Evolutionary conservation across 2,113 vertebrate species (phyloP).

Genomic region (Oxyura jamaicensis): DNA sequence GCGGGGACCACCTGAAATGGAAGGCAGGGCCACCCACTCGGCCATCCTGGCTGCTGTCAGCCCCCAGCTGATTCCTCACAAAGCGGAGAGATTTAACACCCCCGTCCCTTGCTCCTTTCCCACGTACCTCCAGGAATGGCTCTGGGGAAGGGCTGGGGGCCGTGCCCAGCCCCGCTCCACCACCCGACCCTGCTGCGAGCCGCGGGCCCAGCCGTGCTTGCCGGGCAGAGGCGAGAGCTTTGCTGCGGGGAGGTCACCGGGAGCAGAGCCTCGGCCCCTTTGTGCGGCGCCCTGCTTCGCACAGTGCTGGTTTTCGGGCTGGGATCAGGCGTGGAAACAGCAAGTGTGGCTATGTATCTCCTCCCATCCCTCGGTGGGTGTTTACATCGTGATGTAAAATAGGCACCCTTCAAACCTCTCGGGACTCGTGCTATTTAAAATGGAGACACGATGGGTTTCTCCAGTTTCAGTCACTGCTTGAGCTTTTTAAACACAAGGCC

Average conservation of each 20-base stretch:
- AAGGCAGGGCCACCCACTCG: constrained; percentile 75
- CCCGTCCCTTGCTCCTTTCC: constrained; percentile 27
- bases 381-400: constrained; percentile 57
- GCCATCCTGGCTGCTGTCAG: constrained; percentile 53
- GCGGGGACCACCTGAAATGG: constrained; percentile 74
- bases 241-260: not conserved
- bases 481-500: not conserved
- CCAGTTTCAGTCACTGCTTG: constrained; percentile 28
- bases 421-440: constrained; percentile 37
- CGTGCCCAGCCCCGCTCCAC: not conserved
- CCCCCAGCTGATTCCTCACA: constrained; percentile 53
- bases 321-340: not conserved
- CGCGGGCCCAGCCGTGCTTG: not conserved
- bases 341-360: constrained; percentile 31
- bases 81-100: constrained; percentile 39
- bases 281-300: not conserved
- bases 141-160: constrained; percentile 1
- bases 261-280: not conserved
- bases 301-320: not conserved
- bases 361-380: constrained; percentile 57
- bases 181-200: not conserved
- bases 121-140: constrained; percentile 66
- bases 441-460: constrained; percentile 27
- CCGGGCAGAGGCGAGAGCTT: not conserved
- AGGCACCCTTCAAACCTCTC: constrained; percentile 38